These are phyloP conservation scores for Sebastes iracundus DNA, from an alignment of 2,797 vertebrate species.

Conservation along the genomic window DNA sequence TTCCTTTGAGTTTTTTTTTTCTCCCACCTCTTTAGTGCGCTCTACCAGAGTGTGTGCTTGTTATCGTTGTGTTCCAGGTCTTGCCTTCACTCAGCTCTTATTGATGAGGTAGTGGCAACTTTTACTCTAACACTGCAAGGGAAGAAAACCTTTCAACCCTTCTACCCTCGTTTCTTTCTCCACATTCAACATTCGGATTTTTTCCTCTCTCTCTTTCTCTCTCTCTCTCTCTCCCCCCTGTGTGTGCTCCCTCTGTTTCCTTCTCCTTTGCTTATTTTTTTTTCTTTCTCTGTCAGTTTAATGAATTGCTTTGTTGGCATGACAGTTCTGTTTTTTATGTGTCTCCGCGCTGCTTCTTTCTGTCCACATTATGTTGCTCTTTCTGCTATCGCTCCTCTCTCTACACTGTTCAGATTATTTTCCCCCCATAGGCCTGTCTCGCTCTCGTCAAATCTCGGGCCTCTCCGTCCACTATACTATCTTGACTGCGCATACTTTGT, in stretches of 20 bases:
- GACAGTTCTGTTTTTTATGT: slow-evolving; percentile 39
- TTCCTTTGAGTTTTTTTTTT: slow-evolving; percentile 30
- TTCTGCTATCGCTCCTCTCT: slow-evolving; percentile 6
- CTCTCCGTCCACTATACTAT: slow-evolving; percentile 51
- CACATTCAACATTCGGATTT: not conserved
- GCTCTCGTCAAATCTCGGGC: slow-evolving; percentile 39
- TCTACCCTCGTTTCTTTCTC: not conserved
- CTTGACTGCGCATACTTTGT: slow-evolving; percentile 51
- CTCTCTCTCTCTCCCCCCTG: not conserved
- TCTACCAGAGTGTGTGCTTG: slow-evolving; percentile 48
- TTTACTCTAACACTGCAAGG: slow-evolving; percentile 26
- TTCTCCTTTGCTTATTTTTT: not conserved
- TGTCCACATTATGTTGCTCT: slow-evolving; percentile 21
- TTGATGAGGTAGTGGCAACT: slow-evolving; percentile 50
- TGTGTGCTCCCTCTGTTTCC: not conserved
- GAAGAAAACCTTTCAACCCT: slow-evolving; percentile 37
- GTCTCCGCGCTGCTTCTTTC: slow-evolving; percentile 29
- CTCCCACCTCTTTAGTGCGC: not conserved
- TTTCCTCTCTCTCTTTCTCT: not conserved
- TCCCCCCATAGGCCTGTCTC: slow-evolving; percentile 4
- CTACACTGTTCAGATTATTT: not conserved
- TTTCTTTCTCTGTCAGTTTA: slow-evolving; percentile 10
- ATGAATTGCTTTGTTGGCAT: slow-evolving; percentile 39
- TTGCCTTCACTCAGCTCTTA: slow-evolving; percentile 48
- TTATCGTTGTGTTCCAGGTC: slow-evolving; percentile 62